A percentile compares a stretch with the other conserved stretches of the same genome.
These are phyloP conservation scores for Pomatostomus ruficeps DNA, from an alignment of 2,113 vertebrate species.

Conservation along the genomic window DNA sequence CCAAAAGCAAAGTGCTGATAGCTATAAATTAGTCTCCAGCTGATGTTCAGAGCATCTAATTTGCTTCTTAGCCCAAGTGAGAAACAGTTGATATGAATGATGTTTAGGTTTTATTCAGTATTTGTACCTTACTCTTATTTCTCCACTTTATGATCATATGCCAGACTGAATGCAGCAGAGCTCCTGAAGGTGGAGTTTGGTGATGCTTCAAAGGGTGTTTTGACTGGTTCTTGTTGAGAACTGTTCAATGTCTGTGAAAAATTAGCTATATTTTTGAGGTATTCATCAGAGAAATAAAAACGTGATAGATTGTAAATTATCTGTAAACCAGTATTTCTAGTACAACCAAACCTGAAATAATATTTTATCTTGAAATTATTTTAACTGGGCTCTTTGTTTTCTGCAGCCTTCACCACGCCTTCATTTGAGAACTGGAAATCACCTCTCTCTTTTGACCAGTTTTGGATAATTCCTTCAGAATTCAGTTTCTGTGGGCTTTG, in stretches of 20 bases:
- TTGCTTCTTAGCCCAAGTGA: neutral
- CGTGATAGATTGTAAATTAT: neutral
- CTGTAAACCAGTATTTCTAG: neutral
- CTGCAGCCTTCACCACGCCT: neutral
- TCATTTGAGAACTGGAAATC: neutral
- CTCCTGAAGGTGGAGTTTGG: neutral
- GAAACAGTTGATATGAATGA: neutral
- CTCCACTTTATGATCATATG: neutral
- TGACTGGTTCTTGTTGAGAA: neutral
- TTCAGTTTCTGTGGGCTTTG: neutral
- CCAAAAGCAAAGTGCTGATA: neutral
- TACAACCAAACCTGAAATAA: neutral
- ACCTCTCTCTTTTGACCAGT: neutral
- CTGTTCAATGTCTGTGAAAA: neutral
- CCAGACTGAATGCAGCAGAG: neutral
- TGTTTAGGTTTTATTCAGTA: neutral
- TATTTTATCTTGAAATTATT: neutral
- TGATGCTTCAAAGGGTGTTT: neutral
- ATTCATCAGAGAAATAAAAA: neutral
- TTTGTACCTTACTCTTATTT: neutral
- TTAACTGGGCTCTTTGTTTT: neutral
- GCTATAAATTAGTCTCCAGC: neutral
- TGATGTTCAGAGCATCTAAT: neutral
- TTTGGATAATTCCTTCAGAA: neutral
- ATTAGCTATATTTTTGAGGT: neutral